These are phyloP conservation scores for Leptodactylus fallax DNA, from an alignment of 2,797 vertebrate genomes.

Conservation along the genomic window DNA sequence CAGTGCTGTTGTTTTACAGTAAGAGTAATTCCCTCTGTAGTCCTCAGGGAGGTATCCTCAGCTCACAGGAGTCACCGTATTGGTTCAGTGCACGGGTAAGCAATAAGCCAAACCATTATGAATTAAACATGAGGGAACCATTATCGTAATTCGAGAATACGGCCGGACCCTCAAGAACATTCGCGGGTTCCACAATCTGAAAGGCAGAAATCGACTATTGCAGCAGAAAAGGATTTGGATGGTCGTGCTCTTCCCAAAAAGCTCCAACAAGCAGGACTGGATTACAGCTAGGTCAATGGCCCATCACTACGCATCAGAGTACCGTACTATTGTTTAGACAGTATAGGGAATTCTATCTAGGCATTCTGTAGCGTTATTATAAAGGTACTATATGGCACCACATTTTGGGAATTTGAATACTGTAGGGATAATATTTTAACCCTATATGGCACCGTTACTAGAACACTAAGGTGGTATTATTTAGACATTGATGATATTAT, in stretches of 20 bases:
- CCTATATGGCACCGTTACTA: not conserved
- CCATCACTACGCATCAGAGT: not conserved
- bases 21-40: not conserved
- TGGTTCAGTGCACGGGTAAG: not conserved
- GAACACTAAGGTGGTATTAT: not conserved
- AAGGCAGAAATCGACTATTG: not conserved
- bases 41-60: not conserved
- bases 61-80: conserved; percentile 16
- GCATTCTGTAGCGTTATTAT: not conserved
- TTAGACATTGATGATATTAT: not conserved
- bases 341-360: not conserved
- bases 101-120: conserved; percentile 2
- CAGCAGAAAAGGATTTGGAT: not conserved
- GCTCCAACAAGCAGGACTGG: not conserved
- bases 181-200: not conserved
- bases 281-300: not conserved
- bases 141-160: conserved; percentile 1
- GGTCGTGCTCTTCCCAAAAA: not conserved
- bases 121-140: conserved; percentile 27
- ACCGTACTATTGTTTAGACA: not conserved
- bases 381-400: not conserved
- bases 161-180: not conserved
- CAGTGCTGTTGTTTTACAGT: conserved; percentile 7
- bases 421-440: not conserved
- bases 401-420: not conserved